Conservation (phyloP, 2,113 vertebrate species). For the Megatriorchis doriae region DNA sequence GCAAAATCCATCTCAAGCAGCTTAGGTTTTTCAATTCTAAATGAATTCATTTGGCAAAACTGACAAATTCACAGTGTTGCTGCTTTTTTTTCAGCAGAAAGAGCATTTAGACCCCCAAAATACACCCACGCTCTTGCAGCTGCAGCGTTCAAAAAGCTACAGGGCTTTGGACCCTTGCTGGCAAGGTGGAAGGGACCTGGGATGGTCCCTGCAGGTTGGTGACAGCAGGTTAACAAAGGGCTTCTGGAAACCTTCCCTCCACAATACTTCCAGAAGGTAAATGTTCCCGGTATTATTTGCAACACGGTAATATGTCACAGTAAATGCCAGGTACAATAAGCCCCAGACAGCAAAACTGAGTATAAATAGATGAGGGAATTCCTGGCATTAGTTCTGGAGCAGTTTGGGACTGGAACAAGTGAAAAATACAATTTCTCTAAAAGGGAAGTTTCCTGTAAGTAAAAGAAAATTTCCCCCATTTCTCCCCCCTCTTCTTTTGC, state of each 20-base stretch:
- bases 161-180: not conserved
- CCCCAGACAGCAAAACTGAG: slow-evolving; percentile 15
- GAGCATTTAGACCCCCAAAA: not conserved
- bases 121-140: not conserved
- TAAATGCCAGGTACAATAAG: slow-evolving; percentile 50
- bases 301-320: not conserved
- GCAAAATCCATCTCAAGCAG: not conserved
- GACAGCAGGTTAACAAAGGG: not conserved
- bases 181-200: not conserved
- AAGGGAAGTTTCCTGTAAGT: slow-evolving; percentile 19
- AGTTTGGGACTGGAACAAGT: slow-evolving; percentile 32
- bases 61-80: not conserved
- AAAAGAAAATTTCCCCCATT: not conserved
- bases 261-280: not conserved
- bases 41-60: slow-evolving; percentile 9
- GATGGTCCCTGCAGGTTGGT: not conserved
- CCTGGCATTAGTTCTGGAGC: slow-evolving; percentile 43
- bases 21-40: slow-evolving; percentile 25
- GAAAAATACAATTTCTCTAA: slow-evolving; percentile 26
- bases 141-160: not conserved
- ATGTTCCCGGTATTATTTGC: slow-evolving; percentile 6
- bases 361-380: slow-evolving; percentile 60
- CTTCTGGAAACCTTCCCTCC: not conserved
- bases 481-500: not conserved
- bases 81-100: not conserved